These are phyloP conservation scores for Falco rusticolus DNA, from an alignment of 2,797 vertebrate genomes.

Conservation along the genomic window DNA sequence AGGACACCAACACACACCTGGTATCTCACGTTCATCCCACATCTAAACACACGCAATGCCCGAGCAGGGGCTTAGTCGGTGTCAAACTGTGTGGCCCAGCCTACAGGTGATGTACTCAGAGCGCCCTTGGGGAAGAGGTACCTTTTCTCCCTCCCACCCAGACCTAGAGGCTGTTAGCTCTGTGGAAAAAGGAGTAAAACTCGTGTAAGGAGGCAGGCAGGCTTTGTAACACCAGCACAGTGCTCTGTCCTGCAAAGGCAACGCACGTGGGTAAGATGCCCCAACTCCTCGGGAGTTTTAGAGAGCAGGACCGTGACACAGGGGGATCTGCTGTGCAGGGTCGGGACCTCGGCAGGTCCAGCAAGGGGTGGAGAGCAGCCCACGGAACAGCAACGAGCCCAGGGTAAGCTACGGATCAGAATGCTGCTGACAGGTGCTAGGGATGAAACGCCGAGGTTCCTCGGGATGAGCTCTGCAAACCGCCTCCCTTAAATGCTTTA, in stretches of 20 bases:
- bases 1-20: slow-evolving; percentile 25
- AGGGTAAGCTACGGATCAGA: background rate
- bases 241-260: background rate
- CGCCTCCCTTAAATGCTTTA: background rate
- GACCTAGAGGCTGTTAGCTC: background rate
- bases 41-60: background rate
- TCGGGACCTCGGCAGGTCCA: background rate
- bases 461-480: background rate
- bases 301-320: background rate
- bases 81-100: background rate
- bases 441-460: background rate
- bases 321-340: background rate
- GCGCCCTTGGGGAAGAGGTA: background rate
- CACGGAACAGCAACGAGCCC: background rate
- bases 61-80: background rate
- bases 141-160: background rate
- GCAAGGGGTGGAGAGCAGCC: background rate
- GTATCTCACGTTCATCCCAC: background rate
- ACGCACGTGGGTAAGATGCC: background rate
- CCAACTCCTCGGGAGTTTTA: background rate
- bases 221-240: background rate
- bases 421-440: background rate
- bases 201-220: background rate
- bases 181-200: background rate
- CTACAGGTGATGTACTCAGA: background rate